Percentiles rank a stretch among this genome's conserved stretches.
These are phyloP conservation scores for Natrix natrix DNA, from an alignment of 2,797 vertebrate genomes.

Conservation along the genomic window DNA sequence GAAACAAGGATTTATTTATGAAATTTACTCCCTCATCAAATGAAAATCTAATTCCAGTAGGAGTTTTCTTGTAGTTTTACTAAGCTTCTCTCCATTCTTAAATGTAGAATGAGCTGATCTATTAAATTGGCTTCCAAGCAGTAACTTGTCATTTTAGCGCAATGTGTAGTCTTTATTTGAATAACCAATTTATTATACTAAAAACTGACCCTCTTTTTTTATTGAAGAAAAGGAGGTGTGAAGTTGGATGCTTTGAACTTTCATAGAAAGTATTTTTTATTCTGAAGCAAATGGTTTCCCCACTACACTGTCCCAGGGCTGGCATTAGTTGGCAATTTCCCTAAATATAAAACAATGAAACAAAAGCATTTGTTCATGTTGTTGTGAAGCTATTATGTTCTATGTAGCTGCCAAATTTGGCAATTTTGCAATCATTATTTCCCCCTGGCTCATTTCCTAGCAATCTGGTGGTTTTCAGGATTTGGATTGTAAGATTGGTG, in stretches of 20 bases:
- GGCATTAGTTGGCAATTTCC: slow-evolving; percentile 35
- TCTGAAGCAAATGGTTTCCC: slow-evolving; percentile 35
- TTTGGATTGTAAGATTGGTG: slow-evolving; percentile 30
- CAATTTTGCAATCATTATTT: slow-evolving; percentile 41
- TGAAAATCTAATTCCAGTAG: slow-evolving; percentile 7
- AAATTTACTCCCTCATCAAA: background rate
- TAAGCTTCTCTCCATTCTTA: slow-evolving; percentile 15
- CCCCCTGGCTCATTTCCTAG: slow-evolving; percentile 31
- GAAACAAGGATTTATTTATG: background rate
- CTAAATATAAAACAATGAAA: slow-evolving; percentile 42
- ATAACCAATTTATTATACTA: background rate
- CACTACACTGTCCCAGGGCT: slow-evolving; percentile 29
- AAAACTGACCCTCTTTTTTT: slow-evolving; percentile 20
- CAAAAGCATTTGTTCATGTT: slow-evolving; percentile 30
- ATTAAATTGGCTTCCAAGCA: slow-evolving; percentile 19
- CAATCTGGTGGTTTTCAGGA: slow-evolving; percentile 35
- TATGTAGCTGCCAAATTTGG: slow-evolving; percentile 45
- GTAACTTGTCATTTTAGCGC: slow-evolving; percentile 24
- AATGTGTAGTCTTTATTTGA: slow-evolving; percentile 2
- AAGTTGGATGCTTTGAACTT: slow-evolving; percentile 35
- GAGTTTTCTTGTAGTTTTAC: background rate
- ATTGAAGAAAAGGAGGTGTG: slow-evolving; percentile 26
- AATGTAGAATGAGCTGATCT: slow-evolving; percentile 28
- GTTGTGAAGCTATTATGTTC: slow-evolving; percentile 37
- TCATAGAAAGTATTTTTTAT: slow-evolving; percentile 37